These are phyloP conservation scores for Ceramica pisi DNA, from an alignment of 2,888 invertebrate genomes.

Conservation along the genomic window DNA sequence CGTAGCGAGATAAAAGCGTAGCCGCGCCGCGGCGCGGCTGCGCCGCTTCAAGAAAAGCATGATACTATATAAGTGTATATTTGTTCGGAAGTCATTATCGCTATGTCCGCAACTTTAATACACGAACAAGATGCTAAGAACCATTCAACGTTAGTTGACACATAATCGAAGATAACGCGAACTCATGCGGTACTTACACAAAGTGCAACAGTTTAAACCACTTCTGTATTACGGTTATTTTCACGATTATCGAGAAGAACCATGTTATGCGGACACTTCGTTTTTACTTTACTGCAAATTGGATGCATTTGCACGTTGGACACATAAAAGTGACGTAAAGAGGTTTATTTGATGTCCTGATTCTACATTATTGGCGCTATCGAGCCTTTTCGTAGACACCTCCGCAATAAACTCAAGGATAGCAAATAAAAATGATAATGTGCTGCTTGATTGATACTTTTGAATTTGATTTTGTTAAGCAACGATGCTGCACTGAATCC, in stretches of 20 bases:
- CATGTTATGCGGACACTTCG: slow-evolving; percentile 54
- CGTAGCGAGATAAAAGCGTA: slow-evolving; percentile 11
- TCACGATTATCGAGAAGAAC: slow-evolving; percentile 61
- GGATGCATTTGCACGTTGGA: slow-evolving; percentile 81
- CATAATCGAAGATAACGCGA: slow-evolving; percentile 47
- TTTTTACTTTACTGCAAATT: slow-evolving; percentile 84
- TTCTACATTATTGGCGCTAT: slow-evolving; percentile 52
- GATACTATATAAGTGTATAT: slow-evolving; percentile 5
- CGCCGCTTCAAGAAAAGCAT: neutral
- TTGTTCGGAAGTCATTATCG: slow-evolving; percentile 10
- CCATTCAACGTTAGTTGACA: slow-evolving; percentile 26
- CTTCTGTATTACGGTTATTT: slow-evolving; percentile 50
- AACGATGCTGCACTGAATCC: neutral
- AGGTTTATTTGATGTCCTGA: slow-evolving; percentile 57
- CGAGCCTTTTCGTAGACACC: slow-evolving; percentile 29
- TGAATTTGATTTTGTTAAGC: slow-evolving; percentile 3
- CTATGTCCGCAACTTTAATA: slow-evolving; percentile 20
- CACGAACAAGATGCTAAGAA: slow-evolving; percentile 33
- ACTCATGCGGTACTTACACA: slow-evolving; percentile 42
- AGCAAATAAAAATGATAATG: slow-evolving; percentile 31
- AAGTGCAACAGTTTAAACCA: slow-evolving; percentile 57
- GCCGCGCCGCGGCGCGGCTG: neutral
- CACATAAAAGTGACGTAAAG: slow-evolving; percentile 70
- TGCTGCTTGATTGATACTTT: slow-evolving; percentile 25
- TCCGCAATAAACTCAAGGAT: slow-evolving; percentile 19